These are phyloP conservation scores for Lichenostomus cassidix DNA, from an alignment of 2,113 vertebrate genomes.

Conservation along the genomic window DNA sequence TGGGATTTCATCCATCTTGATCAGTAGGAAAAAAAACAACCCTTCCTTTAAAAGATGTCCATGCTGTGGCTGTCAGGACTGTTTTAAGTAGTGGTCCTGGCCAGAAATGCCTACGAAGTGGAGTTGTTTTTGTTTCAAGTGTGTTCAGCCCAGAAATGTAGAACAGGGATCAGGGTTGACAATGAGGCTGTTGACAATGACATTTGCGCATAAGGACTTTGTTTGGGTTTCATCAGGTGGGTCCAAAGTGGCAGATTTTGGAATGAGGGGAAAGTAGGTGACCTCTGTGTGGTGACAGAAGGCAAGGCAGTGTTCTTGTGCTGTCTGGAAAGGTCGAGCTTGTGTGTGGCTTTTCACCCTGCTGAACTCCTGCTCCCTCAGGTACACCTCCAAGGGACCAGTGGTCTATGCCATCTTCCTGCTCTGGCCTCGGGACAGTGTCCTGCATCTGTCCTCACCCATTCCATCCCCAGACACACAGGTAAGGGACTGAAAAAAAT, in stretches of 20 bases:
- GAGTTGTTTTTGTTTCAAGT: neutral
- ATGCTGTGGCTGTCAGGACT: neutral
- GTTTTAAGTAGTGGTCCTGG: neutral
- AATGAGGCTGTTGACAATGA: neutral
- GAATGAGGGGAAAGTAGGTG: neutral
- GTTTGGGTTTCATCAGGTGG: slow-evolving; percentile 42
- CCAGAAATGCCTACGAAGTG: neutral
- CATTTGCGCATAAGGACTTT: neutral
- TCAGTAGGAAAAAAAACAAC: neutral
- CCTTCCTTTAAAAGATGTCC: neutral
- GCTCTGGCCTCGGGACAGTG: slow-evolving; percentile 65
- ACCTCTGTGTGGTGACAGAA: neutral
- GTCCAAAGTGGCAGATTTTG: neutral
- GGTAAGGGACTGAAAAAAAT: slow-evolving; percentile 53
- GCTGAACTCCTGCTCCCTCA: slow-evolving; percentile 24
- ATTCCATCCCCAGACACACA: slow-evolving; percentile 47
- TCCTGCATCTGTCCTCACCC: slow-evolving; percentile 69
- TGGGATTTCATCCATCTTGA: neutral
- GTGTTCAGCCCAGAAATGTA: neutral
- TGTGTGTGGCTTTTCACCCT: neutral
- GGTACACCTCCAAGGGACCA: slow-evolving; percentile 78
- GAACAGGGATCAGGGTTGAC: neutral
- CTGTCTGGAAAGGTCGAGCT: neutral
- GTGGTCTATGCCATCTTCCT: slow-evolving; percentile 79
- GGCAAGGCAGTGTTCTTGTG: neutral